These are phyloP conservation scores for Potamilus streckersoni DNA, from an alignment of 1,140 invertebrate species.

Conservation along the genomic window DNA sequence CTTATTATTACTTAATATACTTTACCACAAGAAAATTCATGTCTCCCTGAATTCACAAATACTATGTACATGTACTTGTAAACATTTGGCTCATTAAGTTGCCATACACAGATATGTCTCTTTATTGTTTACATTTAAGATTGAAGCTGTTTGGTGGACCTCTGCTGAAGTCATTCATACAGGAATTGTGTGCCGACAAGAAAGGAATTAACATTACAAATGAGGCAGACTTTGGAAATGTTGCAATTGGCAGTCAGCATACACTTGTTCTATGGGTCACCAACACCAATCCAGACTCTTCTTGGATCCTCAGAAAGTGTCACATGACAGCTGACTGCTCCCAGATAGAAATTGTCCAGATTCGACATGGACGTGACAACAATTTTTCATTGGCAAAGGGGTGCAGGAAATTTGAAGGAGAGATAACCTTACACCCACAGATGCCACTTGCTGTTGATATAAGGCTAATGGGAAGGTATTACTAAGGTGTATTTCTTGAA, in stretches of 20 bases:
- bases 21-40: too few relatives aligned
- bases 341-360: slow-evolving; percentile 12
- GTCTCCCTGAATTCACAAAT: too few relatives aligned
- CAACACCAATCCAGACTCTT: slow-evolving; percentile 1
- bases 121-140: slow-evolving; percentile 2
- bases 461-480: too few relatives aligned
- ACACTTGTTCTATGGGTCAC: slow-evolving; percentile 7
- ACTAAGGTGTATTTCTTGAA: too few relatives aligned
- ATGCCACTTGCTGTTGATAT: too few relatives aligned
- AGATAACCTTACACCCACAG: too few relatives aligned
- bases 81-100: background rate
- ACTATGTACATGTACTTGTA: too few relatives aligned
- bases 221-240: slow-evolving; percentile 24
- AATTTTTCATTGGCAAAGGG: too few relatives aligned
- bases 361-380: too few relatives aligned
- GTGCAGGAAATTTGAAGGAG: too few relatives aligned
- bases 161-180: slow-evolving; percentile 15
- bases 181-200: slow-evolving; percentile 23
- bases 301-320: slow-evolving; percentile 13
- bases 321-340: slow-evolving; percentile 22
- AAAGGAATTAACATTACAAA: slow-evolving; percentile 15
- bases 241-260: slow-evolving; percentile 13
- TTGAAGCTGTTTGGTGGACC: slow-evolving; percentile 20
- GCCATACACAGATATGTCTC: background rate
- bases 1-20: too few relatives aligned